Base-by-base conservation (phyloP, 2,113 vertebrate genomes). In the Actinemys pallida region DNA sequence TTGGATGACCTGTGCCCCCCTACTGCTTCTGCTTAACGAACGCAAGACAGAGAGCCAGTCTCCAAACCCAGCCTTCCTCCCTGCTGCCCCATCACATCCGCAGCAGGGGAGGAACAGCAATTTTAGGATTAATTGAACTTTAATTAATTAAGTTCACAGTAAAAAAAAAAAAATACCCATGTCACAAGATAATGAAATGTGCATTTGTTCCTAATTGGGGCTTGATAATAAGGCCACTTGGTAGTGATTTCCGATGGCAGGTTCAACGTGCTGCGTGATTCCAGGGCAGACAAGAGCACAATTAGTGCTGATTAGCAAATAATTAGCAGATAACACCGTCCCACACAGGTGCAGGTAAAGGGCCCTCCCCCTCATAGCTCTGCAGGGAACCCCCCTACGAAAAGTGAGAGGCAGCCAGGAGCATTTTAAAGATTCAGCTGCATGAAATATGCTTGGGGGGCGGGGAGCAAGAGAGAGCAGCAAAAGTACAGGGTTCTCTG, bases 81-180 rank as follows among this genome's bases (percentile, higher is more conserved):
- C 27, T 5, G 2, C 81, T 45, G 31, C 56, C 88, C 39, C 75
- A 82, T 76, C 81, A 27, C 1, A 16, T 59, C 52, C 80, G 81
- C 93, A 19, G 56, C 1, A 8, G 59, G 79, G 57, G 57, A 91
- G 54, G 39, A 95, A 53, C 0, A 3, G 88, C 83, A 94, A 97
- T 97, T 96, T 97, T 86, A 92, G 90, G 88, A 53, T 92, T 96
- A 95, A 97, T 92, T 97, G 94, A 88, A 86, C 79, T 90, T 53
- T 89, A 76, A 90, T 97, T 97, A 96, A 97, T 98, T 96, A 95
- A 95, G 91, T 95, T 97, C 93, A 86, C 84, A 89, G 92, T 87
- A 57, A 0, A 0, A 69, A 87, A 13, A 91, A 83, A 92, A 89
- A 92, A 3, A 45, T 78, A 17, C 8, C 13, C 24, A 81, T 80